Evolutionary conservation across 2,113 vertebrate species (phyloP).

Genomic region (Anoura caudifer): DNA sequence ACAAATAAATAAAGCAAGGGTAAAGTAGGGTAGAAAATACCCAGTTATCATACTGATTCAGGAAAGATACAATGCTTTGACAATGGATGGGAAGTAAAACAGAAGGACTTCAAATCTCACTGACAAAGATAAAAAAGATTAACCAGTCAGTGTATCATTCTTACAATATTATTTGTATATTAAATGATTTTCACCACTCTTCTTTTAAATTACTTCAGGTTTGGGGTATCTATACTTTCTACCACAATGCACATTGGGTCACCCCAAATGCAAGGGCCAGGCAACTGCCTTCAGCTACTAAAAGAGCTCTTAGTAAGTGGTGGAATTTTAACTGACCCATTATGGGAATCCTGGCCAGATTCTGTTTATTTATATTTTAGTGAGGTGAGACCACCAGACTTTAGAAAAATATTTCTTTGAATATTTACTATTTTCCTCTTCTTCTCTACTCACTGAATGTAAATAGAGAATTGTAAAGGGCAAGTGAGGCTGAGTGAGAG

Average conservation of each 20-base stretch:
- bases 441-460: background rate
- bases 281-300: background rate
- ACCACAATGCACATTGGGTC: background rate
- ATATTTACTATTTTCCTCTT: background rate
- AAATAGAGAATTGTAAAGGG: background rate
- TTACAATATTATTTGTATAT: background rate
- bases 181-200: background rate
- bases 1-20: background rate
- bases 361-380: background rate
- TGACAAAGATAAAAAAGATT: background rate
- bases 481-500: background rate
- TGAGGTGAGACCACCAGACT: background rate
- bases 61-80: background rate
- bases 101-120: background rate
- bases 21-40: background rate
- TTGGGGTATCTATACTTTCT: background rate
- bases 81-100: background rate
- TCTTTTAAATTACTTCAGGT: background rate
- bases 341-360: background rate
- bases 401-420: background rate
- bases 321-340: background rate
- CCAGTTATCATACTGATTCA: background rate
- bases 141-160: background rate
- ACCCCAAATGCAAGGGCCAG: background rate
- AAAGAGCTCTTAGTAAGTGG: background rate